These are phyloP conservation scores for Enteromius fasciolatus DNA, from an alignment of 2,797 vertebrate species.

Conservation along the genomic window DNA sequence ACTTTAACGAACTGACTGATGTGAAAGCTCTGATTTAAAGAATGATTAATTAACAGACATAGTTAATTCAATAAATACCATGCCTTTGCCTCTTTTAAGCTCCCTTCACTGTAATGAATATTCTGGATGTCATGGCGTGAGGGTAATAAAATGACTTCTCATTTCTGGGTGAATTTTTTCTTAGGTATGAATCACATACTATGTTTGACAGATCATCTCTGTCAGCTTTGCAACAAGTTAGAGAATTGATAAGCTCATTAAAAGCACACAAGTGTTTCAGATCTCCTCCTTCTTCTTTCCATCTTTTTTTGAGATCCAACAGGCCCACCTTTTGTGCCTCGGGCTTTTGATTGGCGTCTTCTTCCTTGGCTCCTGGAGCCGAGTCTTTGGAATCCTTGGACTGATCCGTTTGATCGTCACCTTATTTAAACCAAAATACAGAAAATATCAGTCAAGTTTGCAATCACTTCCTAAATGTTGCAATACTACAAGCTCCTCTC, in stretches of 20 bases:
- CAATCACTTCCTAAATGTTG: neutral
- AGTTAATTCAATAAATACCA: neutral
- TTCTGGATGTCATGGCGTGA: too few relatives aligned
- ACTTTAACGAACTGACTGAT: neutral
- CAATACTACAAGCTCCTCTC: slow-evolving; percentile 21
- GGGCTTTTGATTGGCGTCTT: slow-evolving; percentile 44
- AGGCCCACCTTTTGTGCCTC: slow-evolving; percentile 59
- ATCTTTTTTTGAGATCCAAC: slow-evolving; percentile 1
- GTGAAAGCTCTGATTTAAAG: neutral
- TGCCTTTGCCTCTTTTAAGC: neutral
- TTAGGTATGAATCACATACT: slow-evolving; percentile 18
- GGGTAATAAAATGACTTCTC: neutral
- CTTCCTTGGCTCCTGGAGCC: slow-evolving; percentile 55
- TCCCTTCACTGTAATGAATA: neutral
- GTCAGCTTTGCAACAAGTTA: slow-evolving; percentile 1
- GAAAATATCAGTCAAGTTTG: neutral
- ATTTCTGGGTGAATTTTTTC: slow-evolving; percentile 2
- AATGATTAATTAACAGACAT: neutral
- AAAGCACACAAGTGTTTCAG: slow-evolving; percentile 21
- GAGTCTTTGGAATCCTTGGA: slow-evolving; percentile 65
- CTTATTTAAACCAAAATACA: slow-evolving; percentile 56
- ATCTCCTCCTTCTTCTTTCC: neutral
- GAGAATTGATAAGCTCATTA: slow-evolving; percentile 22
- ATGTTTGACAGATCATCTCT: neutral
- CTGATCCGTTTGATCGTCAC: slow-evolving; percentile 63